These are phyloP conservation scores for Dicentrarchus labrax DNA, from an alignment of 2,113 vertebrate genomes.

Conservation along the genomic window DNA sequence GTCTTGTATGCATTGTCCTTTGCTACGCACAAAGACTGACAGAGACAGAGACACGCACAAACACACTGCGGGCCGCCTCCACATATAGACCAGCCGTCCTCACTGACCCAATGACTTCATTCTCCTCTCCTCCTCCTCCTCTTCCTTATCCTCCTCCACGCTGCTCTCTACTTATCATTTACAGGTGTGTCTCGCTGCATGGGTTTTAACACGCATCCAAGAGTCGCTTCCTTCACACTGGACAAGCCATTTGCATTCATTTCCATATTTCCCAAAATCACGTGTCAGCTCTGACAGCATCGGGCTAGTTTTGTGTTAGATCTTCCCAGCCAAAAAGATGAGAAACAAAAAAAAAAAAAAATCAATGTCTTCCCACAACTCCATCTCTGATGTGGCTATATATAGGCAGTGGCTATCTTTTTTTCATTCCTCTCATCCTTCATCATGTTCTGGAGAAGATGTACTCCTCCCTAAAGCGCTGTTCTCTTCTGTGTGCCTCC, in stretches of 20 bases:
- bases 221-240: slow-evolving; percentile 27
- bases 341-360: slow-evolving; percentile 49
- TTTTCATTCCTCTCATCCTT: slow-evolving; percentile 60
- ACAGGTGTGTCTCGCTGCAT: slow-evolving; percentile 43
- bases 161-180: slow-evolving; percentile 40
- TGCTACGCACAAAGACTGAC: slow-evolving; percentile 21
- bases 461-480: slow-evolving; percentile 62
- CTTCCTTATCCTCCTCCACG: slow-evolving; percentile 10
- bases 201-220: slow-evolving; percentile 30
- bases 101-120: slow-evolving; percentile 65
- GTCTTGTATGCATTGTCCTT: not conserved
- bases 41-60: slow-evolving; percentile 42
- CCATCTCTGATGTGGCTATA: slow-evolving; percentile 70
- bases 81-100: slow-evolving; percentile 55
- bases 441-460: slow-evolving; percentile 60
- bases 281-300: slow-evolving; percentile 58
- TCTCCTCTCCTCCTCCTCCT: slow-evolving; percentile 43
- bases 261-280: slow-evolving; percentile 70
- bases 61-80: slow-evolving; percentile 42
- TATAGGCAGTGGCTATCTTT: slow-evolving; percentile 65
- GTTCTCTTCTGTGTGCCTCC: slow-evolving; percentile 46
- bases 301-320: slow-evolving; percentile 51
- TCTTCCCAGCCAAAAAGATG: slow-evolving; percentile 55
- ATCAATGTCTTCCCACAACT: slow-evolving; percentile 72
- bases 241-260: slow-evolving; percentile 66